Percentiles rank a stretch among this genome's conserved stretches.
phyloP scores from a whole-genome alignment of 2,797 vertebrate genomes.

The Triplophysa yarkandensis region DNA sequence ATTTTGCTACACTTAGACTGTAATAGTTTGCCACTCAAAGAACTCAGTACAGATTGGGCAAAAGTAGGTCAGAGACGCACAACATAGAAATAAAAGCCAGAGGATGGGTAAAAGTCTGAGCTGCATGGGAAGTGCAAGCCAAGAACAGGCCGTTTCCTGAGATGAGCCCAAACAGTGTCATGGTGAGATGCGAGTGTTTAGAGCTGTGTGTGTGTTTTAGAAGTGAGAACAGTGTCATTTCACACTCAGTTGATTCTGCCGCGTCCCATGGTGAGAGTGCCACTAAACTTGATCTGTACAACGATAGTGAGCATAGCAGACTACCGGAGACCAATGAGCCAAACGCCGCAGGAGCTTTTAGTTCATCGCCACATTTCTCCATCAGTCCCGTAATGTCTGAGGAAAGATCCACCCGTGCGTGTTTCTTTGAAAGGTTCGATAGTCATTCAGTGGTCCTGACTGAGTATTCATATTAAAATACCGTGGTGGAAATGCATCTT shows the following conservation, averaged over 20 bases:
- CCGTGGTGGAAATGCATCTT: neutral
- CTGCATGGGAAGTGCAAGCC: constrained; percentile 29
- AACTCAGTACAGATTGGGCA: constrained; percentile 24
- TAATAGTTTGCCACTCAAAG: constrained; percentile 17
- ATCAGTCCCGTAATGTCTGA: constrained; percentile 5
- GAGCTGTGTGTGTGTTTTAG: constrained; percentile 38
- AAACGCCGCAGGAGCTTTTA: constrained; percentile 40
- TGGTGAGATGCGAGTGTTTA: constrained; percentile 4
- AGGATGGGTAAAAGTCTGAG: neutral
- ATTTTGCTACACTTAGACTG: constrained; percentile 32
- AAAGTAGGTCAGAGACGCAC: constrained; percentile 30
- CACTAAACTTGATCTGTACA: constrained; percentile 63
- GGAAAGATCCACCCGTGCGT: neutral
- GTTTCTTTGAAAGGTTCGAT: neutral
- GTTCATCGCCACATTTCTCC: constrained; percentile 14
- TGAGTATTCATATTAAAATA: neutral
- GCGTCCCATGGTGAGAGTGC: constrained; percentile 48
- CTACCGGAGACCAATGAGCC: constrained; percentile 67
- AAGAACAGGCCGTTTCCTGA: constrained; percentile 22
- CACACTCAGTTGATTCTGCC: constrained; percentile 58
- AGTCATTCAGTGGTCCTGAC: neutral
- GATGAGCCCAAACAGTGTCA: neutral
- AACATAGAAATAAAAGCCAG: neutral
- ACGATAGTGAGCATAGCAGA: constrained; percentile 54
- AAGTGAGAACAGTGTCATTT: constrained; percentile 27